These are phyloP conservation scores for Gerris lacustris DNA, from an alignment of 2,888 invertebrate genomes.

Conservation along the genomic window DNA sequence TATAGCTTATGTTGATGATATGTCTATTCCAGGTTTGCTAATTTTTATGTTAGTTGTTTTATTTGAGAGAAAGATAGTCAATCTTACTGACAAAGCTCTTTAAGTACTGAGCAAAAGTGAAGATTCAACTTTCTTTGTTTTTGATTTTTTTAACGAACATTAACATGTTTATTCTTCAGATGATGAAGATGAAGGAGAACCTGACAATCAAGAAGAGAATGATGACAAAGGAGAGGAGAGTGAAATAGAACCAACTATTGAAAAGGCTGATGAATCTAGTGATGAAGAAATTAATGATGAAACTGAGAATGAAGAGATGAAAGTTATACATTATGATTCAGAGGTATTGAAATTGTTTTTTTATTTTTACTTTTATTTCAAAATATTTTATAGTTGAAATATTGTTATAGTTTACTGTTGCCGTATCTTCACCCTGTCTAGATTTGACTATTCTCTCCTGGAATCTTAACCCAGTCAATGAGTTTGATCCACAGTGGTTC, in stretches of 20 bases:
- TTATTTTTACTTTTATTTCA: constrained; percentile 23
- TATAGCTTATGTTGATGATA: no score
- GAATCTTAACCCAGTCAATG: no score
- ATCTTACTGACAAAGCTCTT: no score
- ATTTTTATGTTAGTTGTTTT: no score
- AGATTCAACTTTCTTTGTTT: neutral
- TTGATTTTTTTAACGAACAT: constrained; percentile 13
- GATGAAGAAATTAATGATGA: constrained; percentile 31
- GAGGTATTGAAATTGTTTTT: constrained; percentile 18
- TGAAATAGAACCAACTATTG: neutral
- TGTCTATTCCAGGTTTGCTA: no score
- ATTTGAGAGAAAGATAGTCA: no score
- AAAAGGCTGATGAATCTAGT: neutral
- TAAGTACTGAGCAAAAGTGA: no score
- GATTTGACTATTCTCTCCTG: no score
- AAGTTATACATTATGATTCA: constrained; percentile 34
- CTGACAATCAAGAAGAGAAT: constrained; percentile 11
- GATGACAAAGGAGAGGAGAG: neutral
- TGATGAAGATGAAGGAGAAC: constrained; percentile 15
- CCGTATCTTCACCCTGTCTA: no score
- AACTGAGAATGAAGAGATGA: constrained; percentile 32
- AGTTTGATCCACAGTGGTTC: no score
- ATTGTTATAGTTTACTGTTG: neutral
- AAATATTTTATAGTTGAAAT: neutral
- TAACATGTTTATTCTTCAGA: constrained; percentile 10